Evolutionary conservation across 2,888 invertebrate genomes (phyloP).

Genomic region (Endotricha flammealis): DNA sequence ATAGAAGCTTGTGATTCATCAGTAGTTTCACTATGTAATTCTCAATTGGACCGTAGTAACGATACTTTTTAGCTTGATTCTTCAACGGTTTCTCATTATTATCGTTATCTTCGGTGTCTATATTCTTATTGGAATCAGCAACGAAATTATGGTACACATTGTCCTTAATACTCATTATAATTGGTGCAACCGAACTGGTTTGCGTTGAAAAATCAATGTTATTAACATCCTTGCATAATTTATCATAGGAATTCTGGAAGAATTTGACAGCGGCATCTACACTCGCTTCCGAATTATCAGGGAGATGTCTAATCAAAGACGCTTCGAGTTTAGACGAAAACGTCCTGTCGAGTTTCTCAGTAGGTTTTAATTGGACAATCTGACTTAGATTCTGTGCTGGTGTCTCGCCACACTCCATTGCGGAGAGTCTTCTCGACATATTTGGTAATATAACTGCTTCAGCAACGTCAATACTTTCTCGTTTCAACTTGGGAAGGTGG

Average conservation of each 20-base stretch:
- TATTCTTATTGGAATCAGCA: conserved; percentile 60
- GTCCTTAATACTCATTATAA: conserved; percentile 71
- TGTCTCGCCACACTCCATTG: conserved; percentile 55
- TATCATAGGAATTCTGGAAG: conserved; percentile 53
- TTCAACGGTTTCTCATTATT: conserved; percentile 54
- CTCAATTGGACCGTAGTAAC: conserved; percentile 69
- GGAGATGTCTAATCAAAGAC: conserved; percentile 51
- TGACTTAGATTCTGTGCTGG: conserved; percentile 45
- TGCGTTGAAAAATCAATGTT: conserved; percentile 54
- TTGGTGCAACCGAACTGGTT: conserved; percentile 64
- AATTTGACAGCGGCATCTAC: conserved; percentile 59
- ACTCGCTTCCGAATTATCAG: conserved; percentile 63
- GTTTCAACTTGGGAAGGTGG: conserved; percentile 59
- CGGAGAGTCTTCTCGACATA: conserved; percentile 63
- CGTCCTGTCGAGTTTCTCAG: conserved; percentile 52
- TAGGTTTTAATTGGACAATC: conserved; percentile 43
- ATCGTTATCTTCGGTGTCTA: conserved; percentile 62
- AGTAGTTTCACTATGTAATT: conserved; percentile 53
- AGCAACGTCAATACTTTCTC: conserved; percentile 65
- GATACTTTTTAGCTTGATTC: conserved; percentile 59
- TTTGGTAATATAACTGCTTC: conserved; percentile 63
- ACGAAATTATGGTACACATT: conserved; percentile 70
- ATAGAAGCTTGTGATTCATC: conserved; percentile 55
- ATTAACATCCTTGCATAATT: conserved; percentile 48
- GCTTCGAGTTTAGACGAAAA: conserved; percentile 53